A percentile compares a stretch with the other conserved stretches of the same genome.
phyloP scores from a whole-genome alignment of 64 coral and sea anemone genomes.

The Stichodactyla mertensii region DNA sequence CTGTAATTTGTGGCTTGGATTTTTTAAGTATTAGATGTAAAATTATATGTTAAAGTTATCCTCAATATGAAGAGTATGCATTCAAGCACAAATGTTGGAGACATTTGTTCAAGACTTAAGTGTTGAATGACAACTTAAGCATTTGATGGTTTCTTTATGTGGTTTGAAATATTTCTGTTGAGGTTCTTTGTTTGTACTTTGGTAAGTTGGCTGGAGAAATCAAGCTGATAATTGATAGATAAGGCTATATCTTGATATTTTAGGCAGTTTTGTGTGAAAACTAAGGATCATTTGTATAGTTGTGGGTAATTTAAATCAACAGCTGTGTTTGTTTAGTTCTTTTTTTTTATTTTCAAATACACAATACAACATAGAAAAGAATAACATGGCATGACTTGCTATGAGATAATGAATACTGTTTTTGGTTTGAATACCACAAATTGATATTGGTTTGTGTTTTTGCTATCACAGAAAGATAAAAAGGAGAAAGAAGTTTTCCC shows the following conservation, averaged over 20 bases:
- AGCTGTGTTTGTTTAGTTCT: neutral
- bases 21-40: neutral
- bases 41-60: too few relatives aligned
- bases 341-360: neutral
- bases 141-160: neutral
- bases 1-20: too few relatives aligned
- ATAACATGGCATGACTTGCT: neutral
- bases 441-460: neutral
- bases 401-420: neutral
- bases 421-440: neutral
- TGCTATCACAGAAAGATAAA: constrained; percentile 74
- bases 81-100: too few relatives aligned
- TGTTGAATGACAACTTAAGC: neutral
- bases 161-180: neutral
- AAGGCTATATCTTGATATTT: neutral
- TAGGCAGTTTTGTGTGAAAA: neutral
- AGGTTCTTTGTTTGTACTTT: neutral
- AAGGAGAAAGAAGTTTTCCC: constrained; percentile 67
- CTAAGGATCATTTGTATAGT: neutral
- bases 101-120: neutral
- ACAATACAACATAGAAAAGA: neutral
- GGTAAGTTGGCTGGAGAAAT: neutral
- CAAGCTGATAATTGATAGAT: neutral
- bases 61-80: too few relatives aligned
- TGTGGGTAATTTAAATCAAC: neutral